Conservation (phyloP, 2,888 invertebrate genomes). For the Diplolepis rosae region DNA sequence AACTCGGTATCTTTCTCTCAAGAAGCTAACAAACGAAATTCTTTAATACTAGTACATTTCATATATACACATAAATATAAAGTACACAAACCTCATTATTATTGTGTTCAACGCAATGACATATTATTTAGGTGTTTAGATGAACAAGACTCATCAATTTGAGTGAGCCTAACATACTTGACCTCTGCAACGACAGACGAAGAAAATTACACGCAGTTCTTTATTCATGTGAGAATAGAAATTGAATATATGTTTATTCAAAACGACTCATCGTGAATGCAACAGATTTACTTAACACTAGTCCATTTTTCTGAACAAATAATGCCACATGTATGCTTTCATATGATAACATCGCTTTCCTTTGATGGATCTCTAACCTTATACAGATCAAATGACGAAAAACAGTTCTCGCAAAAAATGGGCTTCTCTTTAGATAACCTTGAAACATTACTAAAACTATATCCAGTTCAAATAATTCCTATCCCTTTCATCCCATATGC, state of each 20-base stretch:
- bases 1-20: no score
- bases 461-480: not conserved
- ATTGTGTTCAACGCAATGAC: no score
- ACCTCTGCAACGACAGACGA: not conserved
- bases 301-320: not conserved
- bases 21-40: no score
- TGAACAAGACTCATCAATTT: not conserved
- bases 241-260: not conserved
- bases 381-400: not conserved
- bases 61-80: no score
- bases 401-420: not conserved
- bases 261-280: not conserved
- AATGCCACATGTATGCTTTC: not conserved
- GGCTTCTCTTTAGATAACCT: not conserved
- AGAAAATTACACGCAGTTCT: not conserved
- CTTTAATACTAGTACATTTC: no score
- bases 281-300: not conserved
- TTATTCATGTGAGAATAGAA: not conserved
- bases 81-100: no score
- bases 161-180: not conserved
- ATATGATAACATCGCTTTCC: not conserved
- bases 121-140: not conserved
- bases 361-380: not conserved
- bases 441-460: not conserved
- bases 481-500: no score